phyloP scores from a whole-genome alignment of 2,888 invertebrate species.

The Nymphalis polychloros region DNA sequence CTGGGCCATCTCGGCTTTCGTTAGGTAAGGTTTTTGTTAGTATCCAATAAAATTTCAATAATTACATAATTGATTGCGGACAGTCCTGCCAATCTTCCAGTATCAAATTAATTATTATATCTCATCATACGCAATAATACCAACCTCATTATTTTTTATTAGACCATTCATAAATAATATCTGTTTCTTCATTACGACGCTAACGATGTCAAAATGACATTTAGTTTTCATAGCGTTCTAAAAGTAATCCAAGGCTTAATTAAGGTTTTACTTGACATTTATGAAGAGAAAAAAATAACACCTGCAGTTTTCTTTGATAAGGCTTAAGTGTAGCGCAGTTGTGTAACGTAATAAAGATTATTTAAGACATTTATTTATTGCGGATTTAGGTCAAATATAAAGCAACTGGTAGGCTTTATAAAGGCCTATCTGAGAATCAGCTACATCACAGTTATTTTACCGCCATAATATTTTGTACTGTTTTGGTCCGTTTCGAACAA shows the following conservation, averaged over 20 bases:
- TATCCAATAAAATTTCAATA: too few relatives aligned
- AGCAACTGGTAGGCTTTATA: too few relatives aligned
- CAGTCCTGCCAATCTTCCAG: too few relatives aligned
- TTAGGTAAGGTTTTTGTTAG: too few relatives aligned
- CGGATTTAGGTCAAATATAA: background rate
- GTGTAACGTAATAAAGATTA: background rate
- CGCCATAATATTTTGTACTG: too few relatives aligned
- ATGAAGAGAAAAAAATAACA: slow-evolving; percentile 3
- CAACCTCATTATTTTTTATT: slow-evolving; percentile 1
- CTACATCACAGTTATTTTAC: too few relatives aligned
- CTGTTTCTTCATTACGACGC: background rate
- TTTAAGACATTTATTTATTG: background rate
- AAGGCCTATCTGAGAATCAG: too few relatives aligned
- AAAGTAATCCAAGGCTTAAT: background rate
- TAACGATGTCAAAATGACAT: slow-evolving; percentile 2
- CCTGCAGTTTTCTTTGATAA: background rate
- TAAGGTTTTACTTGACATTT: background rate
- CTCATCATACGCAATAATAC: background rate
- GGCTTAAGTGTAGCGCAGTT: background rate
- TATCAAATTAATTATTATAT: background rate
- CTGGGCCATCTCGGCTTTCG: too few relatives aligned
- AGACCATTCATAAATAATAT: background rate
- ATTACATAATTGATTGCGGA: too few relatives aligned
- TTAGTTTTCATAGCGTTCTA: slow-evolving; percentile 10
- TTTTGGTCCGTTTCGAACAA: too few relatives aligned